Evolutionary conservation across 2,113 vertebrate genomes (phyloP), one percentile per base, ranked within the genome.

Genomic region (Stigmatopora argus): DNA sequence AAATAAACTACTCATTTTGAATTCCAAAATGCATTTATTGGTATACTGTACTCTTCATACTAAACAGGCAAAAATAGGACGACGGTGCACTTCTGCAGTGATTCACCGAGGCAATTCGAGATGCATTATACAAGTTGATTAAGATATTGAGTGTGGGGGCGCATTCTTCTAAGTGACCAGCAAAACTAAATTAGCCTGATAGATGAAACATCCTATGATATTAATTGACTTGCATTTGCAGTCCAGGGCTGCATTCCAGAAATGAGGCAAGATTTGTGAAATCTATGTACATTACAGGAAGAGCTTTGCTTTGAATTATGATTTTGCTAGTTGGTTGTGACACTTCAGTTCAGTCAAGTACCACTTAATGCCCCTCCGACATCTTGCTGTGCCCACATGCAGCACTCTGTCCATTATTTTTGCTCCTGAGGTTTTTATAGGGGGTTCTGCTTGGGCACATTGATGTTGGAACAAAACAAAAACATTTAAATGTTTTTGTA

Each of bases 181-280:
- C 51, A 55, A 65, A 60, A 73, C 65, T 31, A 71, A 69, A 75
- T 70, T 51, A 70, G 47, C 9, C 34, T 70, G 74, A 68, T 75
- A 67, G 65, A 75, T 53, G 44, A 18, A 67, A 26, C 23, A 64
- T 72, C 75, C 66, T 65, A 65, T 61, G 17, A 41, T 79, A 60
- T 74, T 73, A 57, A 71, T 67, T 64, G 41, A 52, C 63, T 61
- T 61, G 71, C 62, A 68, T 72, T 62, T 34, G 13, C 26, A 18
- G 71, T 81, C 66, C 78, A 38, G 57, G 79, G 80, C 68, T 64
- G 3, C 8, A 1, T 9, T 81, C 79, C 79, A 74, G 49, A 18
- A 51, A 66, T n/a, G 59, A 78, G 49, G 31, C 31, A 26, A 52
- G 47, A 73, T 74, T 71, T 77, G 78, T 65, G 75, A 80, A 63